These are phyloP conservation scores for Dinocampus coccinellae DNA, from an alignment of 2,888 invertebrate genomes.

Conservation along the genomic window DNA sequence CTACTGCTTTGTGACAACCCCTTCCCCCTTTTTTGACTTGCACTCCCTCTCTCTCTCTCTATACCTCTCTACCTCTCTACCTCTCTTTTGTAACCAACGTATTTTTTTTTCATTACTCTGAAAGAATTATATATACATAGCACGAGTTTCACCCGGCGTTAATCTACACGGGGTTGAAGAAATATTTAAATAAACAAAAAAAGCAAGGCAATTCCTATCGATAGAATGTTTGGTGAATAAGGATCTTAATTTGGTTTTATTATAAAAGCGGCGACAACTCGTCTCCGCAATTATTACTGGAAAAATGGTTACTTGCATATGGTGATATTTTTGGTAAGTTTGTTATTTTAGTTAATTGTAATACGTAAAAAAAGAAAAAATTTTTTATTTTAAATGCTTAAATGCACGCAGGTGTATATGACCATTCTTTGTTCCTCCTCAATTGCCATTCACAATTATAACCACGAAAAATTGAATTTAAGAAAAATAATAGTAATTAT, in stretches of 20 bases:
- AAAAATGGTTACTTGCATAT: slow-evolving; percentile 59
- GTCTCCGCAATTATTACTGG: slow-evolving; percentile 37
- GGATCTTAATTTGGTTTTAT: slow-evolving; percentile 6
- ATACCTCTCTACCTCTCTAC: too few relatives aligned
- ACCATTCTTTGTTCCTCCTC: slow-evolving; percentile 31
- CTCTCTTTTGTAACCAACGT: neutral
- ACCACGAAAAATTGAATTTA: neutral
- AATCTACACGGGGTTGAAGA: slow-evolving; percentile 8
- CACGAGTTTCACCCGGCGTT: neutral
- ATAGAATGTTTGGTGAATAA: slow-evolving; percentile 10
- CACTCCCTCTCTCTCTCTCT: slow-evolving; percentile 5
- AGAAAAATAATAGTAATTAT: slow-evolving; percentile 5
- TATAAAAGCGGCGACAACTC: slow-evolving; percentile 31
- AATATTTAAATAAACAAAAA: too few relatives aligned
- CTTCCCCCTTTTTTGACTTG: slow-evolving; percentile 11
- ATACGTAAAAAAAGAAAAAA: slow-evolving; percentile 6
- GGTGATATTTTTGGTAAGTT: slow-evolving; percentile 61
- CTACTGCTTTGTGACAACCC: slow-evolving; percentile 22
- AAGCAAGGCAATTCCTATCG: slow-evolving; percentile 8
- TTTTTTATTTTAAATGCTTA: slow-evolving; percentile 21
- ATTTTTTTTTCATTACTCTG: neutral
- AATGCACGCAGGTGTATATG: slow-evolving; percentile 9
- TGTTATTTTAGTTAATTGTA: slow-evolving; percentile 1
- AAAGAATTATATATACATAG: neutral
- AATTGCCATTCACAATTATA: slow-evolving; percentile 6